Evolutionary conservation across 2,113 vertebrate species (phyloP).

Genomic region (Orthonyx spaldingii): DNA sequence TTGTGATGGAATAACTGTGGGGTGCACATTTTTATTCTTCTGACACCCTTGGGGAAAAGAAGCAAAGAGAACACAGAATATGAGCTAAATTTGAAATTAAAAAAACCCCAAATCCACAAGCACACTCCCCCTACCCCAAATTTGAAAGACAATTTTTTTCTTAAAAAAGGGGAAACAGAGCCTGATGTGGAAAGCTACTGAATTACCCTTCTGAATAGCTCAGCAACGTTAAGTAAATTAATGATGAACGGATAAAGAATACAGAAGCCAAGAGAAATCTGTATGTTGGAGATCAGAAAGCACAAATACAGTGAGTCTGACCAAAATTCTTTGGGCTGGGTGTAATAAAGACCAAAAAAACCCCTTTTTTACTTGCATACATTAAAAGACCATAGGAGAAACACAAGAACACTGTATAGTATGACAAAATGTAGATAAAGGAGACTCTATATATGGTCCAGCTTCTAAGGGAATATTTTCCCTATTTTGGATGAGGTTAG

Average conservation of each 20-base stretch:
- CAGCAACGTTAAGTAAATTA: neutral
- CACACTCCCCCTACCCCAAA: neutral
- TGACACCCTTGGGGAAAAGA: neutral
- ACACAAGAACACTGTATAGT: neutral
- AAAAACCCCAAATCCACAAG: neutral
- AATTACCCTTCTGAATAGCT: neutral
- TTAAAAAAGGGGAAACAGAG: neutral
- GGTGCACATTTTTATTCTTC: neutral
- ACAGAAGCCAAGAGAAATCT: neutral
- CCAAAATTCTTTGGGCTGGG: neutral
- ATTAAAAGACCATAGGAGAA: neutral
- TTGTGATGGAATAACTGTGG: neutral
- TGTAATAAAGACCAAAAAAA: neutral
- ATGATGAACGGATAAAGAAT: neutral
- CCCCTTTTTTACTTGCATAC: fast-evolving
- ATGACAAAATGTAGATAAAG: neutral
- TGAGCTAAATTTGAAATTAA: neutral
- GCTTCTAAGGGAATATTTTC: neutral
- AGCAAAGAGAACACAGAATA: neutral
- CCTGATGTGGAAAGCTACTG: neutral
- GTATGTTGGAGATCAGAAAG: neutral
- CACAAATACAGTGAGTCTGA: neutral
- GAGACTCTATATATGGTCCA: neutral
- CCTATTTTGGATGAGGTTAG: neutral
- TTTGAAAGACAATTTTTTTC: neutral